Evolutionary conservation across 23 tunicate species (phyloP).

Genomic region (Ascidia mentula): DNA sequence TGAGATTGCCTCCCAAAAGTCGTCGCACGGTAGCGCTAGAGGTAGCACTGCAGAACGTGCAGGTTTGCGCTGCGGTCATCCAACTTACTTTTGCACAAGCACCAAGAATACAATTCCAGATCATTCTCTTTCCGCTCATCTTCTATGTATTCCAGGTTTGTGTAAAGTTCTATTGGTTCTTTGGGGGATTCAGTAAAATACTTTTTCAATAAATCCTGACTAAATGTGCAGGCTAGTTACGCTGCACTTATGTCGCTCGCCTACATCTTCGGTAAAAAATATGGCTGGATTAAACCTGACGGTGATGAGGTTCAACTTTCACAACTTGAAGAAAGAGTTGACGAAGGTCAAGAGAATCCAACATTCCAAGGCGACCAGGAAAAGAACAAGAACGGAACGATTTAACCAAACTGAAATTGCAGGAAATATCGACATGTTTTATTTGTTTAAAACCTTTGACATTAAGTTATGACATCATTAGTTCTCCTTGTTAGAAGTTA

Average conservation of each 20-base stretch:
- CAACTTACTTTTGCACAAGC: background rate
- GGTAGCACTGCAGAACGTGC: conserved; percentile 55
- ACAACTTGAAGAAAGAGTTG: background rate
- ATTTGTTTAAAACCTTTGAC: too few species aligned
- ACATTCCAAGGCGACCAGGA: too few species aligned
- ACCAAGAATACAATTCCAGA: background rate
- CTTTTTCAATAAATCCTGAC: too few species aligned
- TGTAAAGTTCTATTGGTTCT: too few species aligned
- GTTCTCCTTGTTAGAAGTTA: too few species aligned
- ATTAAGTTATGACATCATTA: too few species aligned
- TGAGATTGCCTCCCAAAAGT: conserved; percentile 14
- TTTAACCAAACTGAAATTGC: too few species aligned
- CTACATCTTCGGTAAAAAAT: background rate
- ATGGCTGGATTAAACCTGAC: background rate
- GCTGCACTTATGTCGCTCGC: background rate
- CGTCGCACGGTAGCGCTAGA: conserved; percentile 42
- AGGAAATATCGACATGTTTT: too few species aligned
- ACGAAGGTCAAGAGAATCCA: background rate
- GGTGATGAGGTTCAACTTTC: background rate
- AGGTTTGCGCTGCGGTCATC: conserved; percentile 4
- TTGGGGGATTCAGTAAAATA: too few species aligned
- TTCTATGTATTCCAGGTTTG: conserved; percentile 58
- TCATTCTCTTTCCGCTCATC: conserved; percentile 48
- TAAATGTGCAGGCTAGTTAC: background rate
- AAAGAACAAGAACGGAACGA: background rate